phyloP scores from a whole-genome alignment of 1,140 invertebrate genomes.

The Chlorops oryzae region DNA sequence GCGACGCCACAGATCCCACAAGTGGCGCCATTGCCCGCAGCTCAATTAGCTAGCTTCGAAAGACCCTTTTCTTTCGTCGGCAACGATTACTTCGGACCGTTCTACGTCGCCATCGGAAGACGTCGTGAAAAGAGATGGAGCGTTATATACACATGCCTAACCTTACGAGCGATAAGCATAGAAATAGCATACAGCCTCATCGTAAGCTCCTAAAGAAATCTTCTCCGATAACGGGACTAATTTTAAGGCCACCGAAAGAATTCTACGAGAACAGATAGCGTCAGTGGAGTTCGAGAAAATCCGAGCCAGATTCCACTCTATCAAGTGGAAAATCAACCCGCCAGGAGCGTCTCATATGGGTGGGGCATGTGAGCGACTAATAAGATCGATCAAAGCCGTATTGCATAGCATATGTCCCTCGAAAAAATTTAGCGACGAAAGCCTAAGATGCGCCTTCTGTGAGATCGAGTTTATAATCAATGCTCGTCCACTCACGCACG shows the following conservation, averaged over 20 bases:
- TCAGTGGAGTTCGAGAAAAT: too few relatives aligned
- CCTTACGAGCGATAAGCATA: too few relatives aligned
- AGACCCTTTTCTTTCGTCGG: neutral
- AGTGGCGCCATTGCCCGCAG: neutral
- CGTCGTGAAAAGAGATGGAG: conserved; percentile 34
- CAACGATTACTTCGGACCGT: conserved; percentile 26
- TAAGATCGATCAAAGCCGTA: too few relatives aligned
- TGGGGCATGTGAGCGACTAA: too few relatives aligned
- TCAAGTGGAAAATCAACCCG: neutral
- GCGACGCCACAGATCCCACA: conserved; percentile 1
- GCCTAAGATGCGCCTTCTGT: neutral
- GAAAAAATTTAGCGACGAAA: neutral
- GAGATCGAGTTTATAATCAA: too few relatives aligned
- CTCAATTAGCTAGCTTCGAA: neutral
- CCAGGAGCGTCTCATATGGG: neutral
- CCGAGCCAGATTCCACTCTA: neutral
- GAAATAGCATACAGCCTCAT: too few relatives aligned
- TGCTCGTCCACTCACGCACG: too few relatives aligned
- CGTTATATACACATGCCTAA: conserved; percentile 45
- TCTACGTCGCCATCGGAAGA: conserved; percentile 24
- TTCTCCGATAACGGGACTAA: conserved; percentile 45
- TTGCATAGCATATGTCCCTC: too few relatives aligned
- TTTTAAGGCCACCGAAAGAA: too few relatives aligned
- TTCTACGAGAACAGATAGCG: neutral
- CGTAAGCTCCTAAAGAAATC: conserved; percentile 24